phyloP scores from a whole-genome alignment of 1,140 invertebrate genomes.

The Drepana arcuata region DNA sequence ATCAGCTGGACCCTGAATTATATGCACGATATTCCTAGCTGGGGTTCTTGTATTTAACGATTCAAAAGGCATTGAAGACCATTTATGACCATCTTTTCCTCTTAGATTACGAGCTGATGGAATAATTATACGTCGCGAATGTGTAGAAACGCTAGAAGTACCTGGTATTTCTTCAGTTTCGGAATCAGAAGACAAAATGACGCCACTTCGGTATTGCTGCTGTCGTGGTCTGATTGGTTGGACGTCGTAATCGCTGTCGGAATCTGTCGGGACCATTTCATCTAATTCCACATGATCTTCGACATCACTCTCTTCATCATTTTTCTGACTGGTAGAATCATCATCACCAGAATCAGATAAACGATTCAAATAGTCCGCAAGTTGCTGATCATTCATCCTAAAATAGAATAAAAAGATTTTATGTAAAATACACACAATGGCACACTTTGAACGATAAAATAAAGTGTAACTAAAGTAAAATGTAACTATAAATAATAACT shows the following conservation, averaged over 20 bases:
- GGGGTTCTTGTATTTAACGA: background rate
- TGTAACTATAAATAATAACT: background rate
- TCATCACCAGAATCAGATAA: constrained; percentile 6
- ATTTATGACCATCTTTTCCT: background rate
- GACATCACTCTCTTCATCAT: background rate
- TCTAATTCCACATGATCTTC: background rate
- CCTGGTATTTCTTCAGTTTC: background rate
- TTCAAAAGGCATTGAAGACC: background rate
- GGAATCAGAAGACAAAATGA: background rate
- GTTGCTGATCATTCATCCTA: constrained; percentile 5
- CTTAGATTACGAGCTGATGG: background rate
- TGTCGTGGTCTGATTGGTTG: background rate
- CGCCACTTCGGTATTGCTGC: background rate
- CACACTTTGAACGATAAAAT: background rate
- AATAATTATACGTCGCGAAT: background rate
- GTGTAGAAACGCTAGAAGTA: background rate
- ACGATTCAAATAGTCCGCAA: constrained; percentile 6
- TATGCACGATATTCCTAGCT: background rate
- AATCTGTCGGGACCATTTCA: background rate
- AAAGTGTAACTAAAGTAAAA: too few species aligned
- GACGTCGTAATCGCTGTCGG: background rate
- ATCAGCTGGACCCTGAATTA: background rate
- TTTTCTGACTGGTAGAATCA: background rate
- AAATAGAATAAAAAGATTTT: constrained; percentile 2
- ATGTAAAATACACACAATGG: background rate